Percentiles rank a stretch among this genome's conserved stretches.
These are phyloP conservation scores for Prolemur simus DNA, from an alignment of 2,113 vertebrate species.

Conservation along the genomic window DNA sequence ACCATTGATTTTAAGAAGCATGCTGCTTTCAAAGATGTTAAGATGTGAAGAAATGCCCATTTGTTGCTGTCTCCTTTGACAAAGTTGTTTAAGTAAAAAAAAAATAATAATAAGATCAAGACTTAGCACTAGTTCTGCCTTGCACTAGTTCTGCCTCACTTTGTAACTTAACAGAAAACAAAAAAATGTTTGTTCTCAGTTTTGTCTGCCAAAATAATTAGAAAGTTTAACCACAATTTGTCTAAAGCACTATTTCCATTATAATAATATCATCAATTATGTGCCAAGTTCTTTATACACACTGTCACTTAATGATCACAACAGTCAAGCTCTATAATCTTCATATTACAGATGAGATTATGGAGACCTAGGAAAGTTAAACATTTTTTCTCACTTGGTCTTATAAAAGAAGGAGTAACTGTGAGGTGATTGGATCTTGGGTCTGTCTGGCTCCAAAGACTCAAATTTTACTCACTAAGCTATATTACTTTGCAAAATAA, in stretches of 20 bases:
- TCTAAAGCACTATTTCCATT: not conserved
- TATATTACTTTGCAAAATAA: not conserved
- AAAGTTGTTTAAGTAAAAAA: not conserved
- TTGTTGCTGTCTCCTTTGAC: not conserved
- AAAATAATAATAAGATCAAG: not conserved
- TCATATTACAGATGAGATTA: not conserved
- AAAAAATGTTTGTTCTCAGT: not conserved
- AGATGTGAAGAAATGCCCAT: not conserved
- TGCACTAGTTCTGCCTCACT: not conserved
- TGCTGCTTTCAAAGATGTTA: constrained; percentile 36
- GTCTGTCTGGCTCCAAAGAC: not conserved
- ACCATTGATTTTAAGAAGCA: not conserved
- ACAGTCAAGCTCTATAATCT: not conserved
- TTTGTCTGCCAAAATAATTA: not conserved
- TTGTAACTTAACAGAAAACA: not conserved
- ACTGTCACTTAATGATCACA: not conserved
- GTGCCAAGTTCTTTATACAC: not conserved
- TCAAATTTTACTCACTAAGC: not conserved
- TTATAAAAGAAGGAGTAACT: not conserved
- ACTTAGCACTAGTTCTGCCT: not conserved
- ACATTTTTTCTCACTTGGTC: not conserved
- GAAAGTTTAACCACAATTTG: not conserved
- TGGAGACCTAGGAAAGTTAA: not conserved
- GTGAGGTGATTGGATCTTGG: not conserved
- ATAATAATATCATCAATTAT: not conserved